phyloP scores from a whole-genome alignment of 2,888 invertebrate species.

The Nomada ruficornis region DNA sequence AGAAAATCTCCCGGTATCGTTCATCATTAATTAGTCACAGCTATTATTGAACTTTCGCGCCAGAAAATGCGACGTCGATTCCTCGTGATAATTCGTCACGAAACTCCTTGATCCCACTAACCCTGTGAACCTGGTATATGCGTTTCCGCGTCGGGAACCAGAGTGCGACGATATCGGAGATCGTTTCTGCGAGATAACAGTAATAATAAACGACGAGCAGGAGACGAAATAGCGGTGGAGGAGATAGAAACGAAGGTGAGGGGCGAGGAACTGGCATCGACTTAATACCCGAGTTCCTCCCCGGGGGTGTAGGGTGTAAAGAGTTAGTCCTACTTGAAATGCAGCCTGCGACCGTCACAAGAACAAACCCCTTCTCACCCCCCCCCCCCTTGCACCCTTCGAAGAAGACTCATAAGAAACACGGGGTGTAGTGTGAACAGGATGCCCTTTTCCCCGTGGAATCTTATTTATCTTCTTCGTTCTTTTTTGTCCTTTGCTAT shows the following conservation, averaged over 20 bases:
- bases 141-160: constrained; percentile 17
- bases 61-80: no score
- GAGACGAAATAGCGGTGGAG: constrained; percentile 1
- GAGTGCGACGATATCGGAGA: constrained; percentile 47
- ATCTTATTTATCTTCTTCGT: constrained; percentile 59
- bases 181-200: constrained; percentile 40
- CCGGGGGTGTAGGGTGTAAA: constrained; percentile 27
- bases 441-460: constrained; percentile 44
- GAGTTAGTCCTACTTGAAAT: constrained; percentile 76
- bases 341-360: constrained; percentile 68
- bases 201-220: constrained; percentile 42
- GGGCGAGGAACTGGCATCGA: constrained; percentile 59
- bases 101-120: constrained; percentile 37
- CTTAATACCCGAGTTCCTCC: constrained; percentile 70
- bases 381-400: constrained; percentile 16
- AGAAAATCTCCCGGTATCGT: no score
- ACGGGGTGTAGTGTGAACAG: constrained; percentile 53
- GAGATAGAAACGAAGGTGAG: not conserved
- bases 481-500: not conserved
- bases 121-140: not conserved
- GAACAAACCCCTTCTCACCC: constrained; percentile 68
- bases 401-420: constrained; percentile 41
- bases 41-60: not conserved
- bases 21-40: no score
- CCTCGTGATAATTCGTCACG: constrained; percentile 12